Evolutionary conservation across 2,888 invertebrate species (phyloP).

Genomic region (Tenthredo notha): DNA sequence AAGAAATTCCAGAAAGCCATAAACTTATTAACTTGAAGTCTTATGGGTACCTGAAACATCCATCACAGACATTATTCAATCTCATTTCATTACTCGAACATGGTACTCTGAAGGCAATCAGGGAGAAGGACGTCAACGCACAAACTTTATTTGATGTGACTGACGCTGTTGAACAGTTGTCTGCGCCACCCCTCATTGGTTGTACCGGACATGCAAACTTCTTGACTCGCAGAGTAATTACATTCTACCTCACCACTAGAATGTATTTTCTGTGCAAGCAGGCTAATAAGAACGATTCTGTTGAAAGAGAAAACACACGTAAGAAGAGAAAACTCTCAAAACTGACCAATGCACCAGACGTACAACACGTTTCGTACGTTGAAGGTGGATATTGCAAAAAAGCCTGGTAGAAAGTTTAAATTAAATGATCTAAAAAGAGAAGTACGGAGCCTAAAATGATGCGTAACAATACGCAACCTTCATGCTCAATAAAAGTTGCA

Average conservation of each 20-base stretch:
- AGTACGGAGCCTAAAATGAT: background rate
- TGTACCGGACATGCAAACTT: constrained; percentile 30
- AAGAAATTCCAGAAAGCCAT: constrained; percentile 20
- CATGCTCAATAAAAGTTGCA: background rate
- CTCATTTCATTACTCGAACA: constrained; percentile 42
- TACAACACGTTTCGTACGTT: background rate
- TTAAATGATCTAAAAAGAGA: background rate
- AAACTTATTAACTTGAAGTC: no score
- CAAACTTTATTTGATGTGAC: constrained; percentile 46
- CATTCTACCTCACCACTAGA: constrained; percentile 52
- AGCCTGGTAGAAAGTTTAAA: background rate
- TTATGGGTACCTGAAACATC: constrained; percentile 29
- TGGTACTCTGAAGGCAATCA: constrained; percentile 10
- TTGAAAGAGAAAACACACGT: constrained; percentile 33
- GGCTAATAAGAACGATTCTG: constrained; percentile 48
- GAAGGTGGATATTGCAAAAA: background rate
- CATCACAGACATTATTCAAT: constrained; percentile 30
- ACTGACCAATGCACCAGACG: background rate
- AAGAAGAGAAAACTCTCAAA: constrained; percentile 34
- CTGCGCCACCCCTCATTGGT: constrained; percentile 38
- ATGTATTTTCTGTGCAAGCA: constrained; percentile 56
- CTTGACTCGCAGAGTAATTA: constrained; percentile 40
- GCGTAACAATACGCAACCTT: background rate
- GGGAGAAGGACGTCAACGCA: background rate
- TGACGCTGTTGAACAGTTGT: background rate